Evolutionary conservation across 1,140 invertebrate genomes (phyloP), one percentile per base, ranked within the genome.

Genomic region (Caerostris darwini): DNA sequence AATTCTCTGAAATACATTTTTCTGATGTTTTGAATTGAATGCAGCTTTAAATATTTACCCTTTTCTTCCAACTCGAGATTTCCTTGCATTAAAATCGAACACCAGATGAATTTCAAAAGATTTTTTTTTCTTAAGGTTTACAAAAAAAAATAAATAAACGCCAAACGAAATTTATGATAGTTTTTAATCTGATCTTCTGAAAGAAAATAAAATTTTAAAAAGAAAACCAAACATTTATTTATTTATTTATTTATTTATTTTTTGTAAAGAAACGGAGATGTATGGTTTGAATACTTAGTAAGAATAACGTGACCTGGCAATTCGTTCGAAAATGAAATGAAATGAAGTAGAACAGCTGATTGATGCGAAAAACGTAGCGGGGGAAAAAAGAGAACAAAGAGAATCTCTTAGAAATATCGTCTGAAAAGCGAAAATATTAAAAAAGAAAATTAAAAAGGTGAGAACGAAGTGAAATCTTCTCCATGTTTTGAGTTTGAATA

Each of bases 301-400:
- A 77, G 71, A 58, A 81, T 34, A 81, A 90, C 89, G 89, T 81
- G 89, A 90, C 89, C 89, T 81, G 67, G 69, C 89, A 34, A 90
- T 90, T 81, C 57, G 64, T 90, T 90, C 19, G 56, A 34, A 34
- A 34, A 34, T 34, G 34, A 90, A 81, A 59, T 53, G 57, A 81
- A 90, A 56, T 90, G 89, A 90, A 90, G 69, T 90, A 34, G 64
- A 90, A 90, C 56, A 90, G 89, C 89, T 90, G 89, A 90, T 90
- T 77, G 89, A 81, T 90, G 89, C 89, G 57, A 67, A 81, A 90
- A 90, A 81, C n/a, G 53, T 81, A 19, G 67, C 17, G 57, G 3
- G 69, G 71, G 34, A 58, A 90, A 56, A 90, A 58, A 90, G 69
- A 90, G 69, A 58, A 77, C 54, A 90, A 90, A 90, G 56, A 69